A percentile compares a stretch with the other conserved stretches of the same genome.
Evolutionary conservation across 1,140 invertebrate genomes (phyloP).

Genomic region (Atta texana): DNA sequence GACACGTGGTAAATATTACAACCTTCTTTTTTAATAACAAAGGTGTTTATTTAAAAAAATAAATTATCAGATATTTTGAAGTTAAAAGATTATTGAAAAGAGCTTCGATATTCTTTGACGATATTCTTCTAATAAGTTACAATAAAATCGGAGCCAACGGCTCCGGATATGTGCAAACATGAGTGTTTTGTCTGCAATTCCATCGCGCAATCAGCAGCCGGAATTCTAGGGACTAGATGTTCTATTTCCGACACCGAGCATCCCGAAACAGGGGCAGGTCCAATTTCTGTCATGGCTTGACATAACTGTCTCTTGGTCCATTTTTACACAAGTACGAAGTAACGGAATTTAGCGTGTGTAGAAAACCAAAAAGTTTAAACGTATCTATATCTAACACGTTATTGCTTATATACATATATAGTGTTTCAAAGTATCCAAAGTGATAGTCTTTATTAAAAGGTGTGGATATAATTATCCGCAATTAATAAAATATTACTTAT

Average conservation of each 20-base stretch:
- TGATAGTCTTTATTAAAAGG: background rate
- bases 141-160: background rate
- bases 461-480: background rate
- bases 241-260: conserved; percentile 62
- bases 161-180: background rate
- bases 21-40: background rate
- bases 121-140: background rate
- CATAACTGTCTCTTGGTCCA: conserved; percentile 22
- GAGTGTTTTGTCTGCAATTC: conserved; percentile 18
- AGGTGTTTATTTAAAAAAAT: too few species aligned
- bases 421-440: background rate
- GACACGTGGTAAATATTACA: background rate
- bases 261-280: conserved; percentile 67
- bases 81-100: background rate
- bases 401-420: background rate
- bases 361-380: background rate
- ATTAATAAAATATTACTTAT: too few species aligned
- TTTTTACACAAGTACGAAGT: conserved; percentile 56
- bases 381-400: too few species aligned
- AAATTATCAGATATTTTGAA: background rate
- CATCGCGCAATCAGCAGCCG: conserved; percentile 12
- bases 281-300: conserved; percentile 68
- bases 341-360: conserved; percentile 24
- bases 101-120: background rate
- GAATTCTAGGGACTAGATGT: conserved; percentile 18